Evolutionary conservation across 2,888 invertebrate genomes (phyloP), one percentile per base, ranked within the genome.

Genomic region (Dicyrtoma fusca): DNA sequence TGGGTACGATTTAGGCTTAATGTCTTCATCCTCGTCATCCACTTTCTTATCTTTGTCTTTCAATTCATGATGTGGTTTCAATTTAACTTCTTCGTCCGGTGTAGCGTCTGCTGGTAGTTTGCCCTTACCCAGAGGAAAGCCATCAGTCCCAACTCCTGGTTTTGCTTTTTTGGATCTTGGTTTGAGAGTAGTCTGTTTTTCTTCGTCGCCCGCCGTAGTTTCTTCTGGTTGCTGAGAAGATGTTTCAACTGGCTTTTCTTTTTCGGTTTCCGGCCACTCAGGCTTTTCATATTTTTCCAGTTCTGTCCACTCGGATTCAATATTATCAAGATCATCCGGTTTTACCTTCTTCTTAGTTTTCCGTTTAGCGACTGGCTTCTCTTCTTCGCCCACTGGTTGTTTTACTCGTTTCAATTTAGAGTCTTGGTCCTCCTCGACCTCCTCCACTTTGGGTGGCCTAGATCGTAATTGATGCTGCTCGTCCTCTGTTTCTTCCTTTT

Each of bases 231-330:
- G 70, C 42, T 74, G 66, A 11, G 71, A 71, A 42, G 73, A 73
- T 69, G 62, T 75, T 71, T 69, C 44, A 65, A 74, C 74, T n/a
- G 65, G 25, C 11, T n/a, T 64, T 69, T 73, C 64, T 49, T 42
- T 23, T 25, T 84, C 77, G 76, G 84, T 85, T 68, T 83, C 82
- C n/a, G 81, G 55, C 75, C 74, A 74, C 49, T 74, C 74, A 49
- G 74, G 71, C 53, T 77, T 77, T 23, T 77, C 77, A 11, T 73
- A 71, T 25, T 65, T 65, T 44, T 77, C 77, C 2, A 77, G 62
- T 3, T 51, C 62, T 1, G 74, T 59, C 13, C 55, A 42, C 21
- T 77, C 77, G 44, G 59, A 25, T 13, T 49, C 62, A 21, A 74
- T 72, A 19, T 74, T 64, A 21, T 51, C 55, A 45, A 45, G 51